These are phyloP conservation scores for Pentalonia nigronervosa DNA, from an alignment of 1,140 invertebrate species.

Conservation along the genomic window DNA sequence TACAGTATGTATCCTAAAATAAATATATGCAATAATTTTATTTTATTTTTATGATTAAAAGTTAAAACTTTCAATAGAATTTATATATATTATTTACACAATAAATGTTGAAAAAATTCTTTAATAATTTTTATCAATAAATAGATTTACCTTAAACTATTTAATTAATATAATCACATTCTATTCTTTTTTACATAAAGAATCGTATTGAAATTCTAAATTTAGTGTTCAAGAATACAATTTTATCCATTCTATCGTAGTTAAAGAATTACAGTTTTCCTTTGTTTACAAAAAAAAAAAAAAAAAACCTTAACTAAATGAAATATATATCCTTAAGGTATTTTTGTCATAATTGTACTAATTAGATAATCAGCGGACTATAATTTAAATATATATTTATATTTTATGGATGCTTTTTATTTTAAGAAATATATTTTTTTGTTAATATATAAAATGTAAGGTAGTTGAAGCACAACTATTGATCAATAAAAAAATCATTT, in stretches of 20 bases:
- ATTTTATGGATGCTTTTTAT: constrained; percentile 9
- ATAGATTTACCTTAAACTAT: too few relatives aligned
- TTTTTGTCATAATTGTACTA: neutral
- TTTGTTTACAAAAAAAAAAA: too few relatives aligned
- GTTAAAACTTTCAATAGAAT: neutral
- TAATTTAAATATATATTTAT: neutral
- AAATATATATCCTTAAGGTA: neutral
- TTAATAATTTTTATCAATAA: too few relatives aligned
- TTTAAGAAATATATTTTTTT: neutral
- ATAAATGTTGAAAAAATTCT: neutral
- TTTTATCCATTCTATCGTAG: too few relatives aligned
- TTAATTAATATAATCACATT: neutral
- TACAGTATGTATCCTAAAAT: neutral
- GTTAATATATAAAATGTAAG: neutral
- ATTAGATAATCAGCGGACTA: constrained; percentile 41
- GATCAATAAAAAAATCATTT: neutral
- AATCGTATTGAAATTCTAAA: neutral
- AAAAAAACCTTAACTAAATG: neutral
- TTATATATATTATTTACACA: neutral
- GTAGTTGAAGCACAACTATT: constrained; percentile 18
- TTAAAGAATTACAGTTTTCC: neutral
- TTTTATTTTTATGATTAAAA: neutral
- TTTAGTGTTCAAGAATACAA: neutral
- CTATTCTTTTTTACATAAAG: neutral
- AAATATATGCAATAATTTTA: neutral